Evolutionary conservation across 2,797 vertebrate genomes (phyloP).

Genomic region (Chlorospingus flavigularis): DNA sequence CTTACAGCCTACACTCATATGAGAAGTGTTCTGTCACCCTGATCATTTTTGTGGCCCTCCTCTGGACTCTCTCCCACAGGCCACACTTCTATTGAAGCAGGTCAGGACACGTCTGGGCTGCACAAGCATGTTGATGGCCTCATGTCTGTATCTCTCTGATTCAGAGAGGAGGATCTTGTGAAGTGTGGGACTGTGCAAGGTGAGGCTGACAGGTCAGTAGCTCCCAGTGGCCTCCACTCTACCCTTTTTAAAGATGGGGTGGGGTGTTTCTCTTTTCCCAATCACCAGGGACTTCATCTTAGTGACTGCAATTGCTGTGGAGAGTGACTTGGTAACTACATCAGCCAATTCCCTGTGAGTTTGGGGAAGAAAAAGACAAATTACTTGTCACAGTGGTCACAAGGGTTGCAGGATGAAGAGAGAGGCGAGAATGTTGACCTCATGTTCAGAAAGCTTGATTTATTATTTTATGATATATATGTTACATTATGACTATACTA

Average conservation of each 20-base stretch:
- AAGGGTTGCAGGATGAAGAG: no score
- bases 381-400: not conserved
- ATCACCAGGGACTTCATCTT: not conserved
- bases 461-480: no score
- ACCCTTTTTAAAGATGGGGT: not conserved
- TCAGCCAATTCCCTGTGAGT: not conserved
- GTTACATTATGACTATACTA: no score
- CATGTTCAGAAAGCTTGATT: no score
- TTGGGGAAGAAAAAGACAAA: not conserved
- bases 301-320: not conserved
- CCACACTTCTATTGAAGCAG: not conserved
- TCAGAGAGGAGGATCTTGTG: not conserved
- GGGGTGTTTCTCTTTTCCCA: not conserved
- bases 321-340: not conserved
- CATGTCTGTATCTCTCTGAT: rapidly evolving
- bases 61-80: not conserved
- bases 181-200: not conserved
- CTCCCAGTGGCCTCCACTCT: not conserved
- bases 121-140: not conserved
- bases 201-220: not conserved
- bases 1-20: not conserved
- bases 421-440: no score
- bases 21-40: not conserved
- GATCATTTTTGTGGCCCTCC: not conserved
- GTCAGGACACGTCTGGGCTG: not conserved